Evolutionary conservation across 2,113 vertebrate genomes (phyloP).

Genomic region (Tragelaphus imberbis): DNA sequence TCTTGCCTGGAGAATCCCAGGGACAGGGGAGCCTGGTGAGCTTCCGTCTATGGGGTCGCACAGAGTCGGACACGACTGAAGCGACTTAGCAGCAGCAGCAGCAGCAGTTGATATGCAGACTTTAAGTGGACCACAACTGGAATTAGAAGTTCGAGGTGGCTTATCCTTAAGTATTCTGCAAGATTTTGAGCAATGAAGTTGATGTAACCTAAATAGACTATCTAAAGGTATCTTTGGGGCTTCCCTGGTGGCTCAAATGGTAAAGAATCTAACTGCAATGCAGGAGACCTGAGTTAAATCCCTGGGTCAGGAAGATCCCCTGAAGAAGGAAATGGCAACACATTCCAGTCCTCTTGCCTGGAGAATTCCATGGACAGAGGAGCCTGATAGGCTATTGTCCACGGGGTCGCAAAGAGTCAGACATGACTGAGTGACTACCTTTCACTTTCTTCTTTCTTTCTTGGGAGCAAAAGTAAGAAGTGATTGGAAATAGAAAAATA

Average conservation of each 20-base stretch:
- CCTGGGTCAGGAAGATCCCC: neutral
- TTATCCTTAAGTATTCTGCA: neutral
- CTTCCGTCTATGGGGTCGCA: too few species aligned
- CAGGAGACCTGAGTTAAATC: neutral
- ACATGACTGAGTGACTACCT: neutral
- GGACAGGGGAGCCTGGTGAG: too few species aligned
- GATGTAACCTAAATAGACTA: neutral
- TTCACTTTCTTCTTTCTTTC: neutral
- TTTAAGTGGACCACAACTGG: neutral
- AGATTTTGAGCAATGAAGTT: neutral
- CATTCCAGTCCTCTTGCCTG: neutral
- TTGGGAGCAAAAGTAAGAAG: neutral
- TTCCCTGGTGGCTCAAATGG: neutral
- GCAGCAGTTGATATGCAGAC: neutral
- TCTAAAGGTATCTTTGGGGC: neutral
- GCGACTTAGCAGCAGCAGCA: too few species aligned
- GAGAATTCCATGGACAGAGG: neutral
- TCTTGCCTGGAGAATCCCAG: too few species aligned
- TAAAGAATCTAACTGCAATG: neutral
- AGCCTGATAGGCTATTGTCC: neutral
- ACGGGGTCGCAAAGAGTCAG: rapidly evolving
- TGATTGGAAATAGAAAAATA: neutral
- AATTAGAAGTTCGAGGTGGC: neutral
- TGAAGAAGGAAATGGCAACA: neutral
- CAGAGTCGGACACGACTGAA: too few species aligned